Base-by-base conservation (phyloP, 2,113 vertebrate species). In the Perca schrenkii region DNA sequence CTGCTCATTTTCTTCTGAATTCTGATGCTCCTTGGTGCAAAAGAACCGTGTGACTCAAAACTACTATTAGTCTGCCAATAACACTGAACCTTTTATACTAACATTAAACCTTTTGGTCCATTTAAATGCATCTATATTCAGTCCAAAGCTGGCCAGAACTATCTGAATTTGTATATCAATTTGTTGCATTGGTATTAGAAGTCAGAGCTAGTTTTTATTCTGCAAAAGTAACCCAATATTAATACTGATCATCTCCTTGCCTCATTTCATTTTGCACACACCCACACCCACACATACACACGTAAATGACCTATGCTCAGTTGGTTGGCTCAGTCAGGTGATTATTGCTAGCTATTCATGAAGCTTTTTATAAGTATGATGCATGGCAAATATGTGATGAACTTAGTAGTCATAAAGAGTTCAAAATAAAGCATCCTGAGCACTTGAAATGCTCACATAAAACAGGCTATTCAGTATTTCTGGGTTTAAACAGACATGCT, bases 1-100 rank as follows among this genome's bases (percentile, higher is more conserved):
- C 43, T 83, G 86, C 71, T 62, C 83, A 85, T 92, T 90, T 86
- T 43, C 40, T 77, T 92, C 76, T 86, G 73, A 88, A 54, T 87
- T 91, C 78, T 80, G 77, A 88, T 85, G 87, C 68, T 83, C 74
- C 68, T 62, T 65, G 31, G 46, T 69, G 70, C 74, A 79, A 56
- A 56, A 83, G 64, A 86, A 63, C 76, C 76, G 63, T 58, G 68
- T 60, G 79, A 89, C 69, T 80, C n/a, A 49, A 85, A 77, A 79
- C 57, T 76, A 69, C 57, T 31, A 57, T 86, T 75, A 71, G 50
- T 82, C 67, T 68, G 68, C 19, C 70, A 65, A 75, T 68, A 84
- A 62, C 50, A 58, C 1, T 58, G 19, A 84, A 78, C 53, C 69
- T 56, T 86, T 75, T 82, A 22, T 53, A 49, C 56, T 64, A 40